phyloP scores from a whole-genome alignment of 2,113 vertebrate species.

The Lagenorhynchus albirostris region DNA sequence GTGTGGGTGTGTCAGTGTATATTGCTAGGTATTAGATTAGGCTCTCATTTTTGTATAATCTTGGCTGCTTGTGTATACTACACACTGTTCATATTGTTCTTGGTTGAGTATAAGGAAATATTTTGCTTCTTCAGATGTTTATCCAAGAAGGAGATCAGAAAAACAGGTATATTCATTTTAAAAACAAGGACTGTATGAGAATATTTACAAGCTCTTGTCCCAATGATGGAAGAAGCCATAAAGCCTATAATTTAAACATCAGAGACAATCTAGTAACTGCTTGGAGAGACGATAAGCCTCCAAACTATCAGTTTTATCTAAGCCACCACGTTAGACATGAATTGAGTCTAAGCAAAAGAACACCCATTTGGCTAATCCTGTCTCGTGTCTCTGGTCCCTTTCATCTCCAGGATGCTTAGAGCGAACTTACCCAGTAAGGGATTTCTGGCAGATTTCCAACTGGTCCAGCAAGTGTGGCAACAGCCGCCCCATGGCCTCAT shows the following conservation, averaged over 20 bases:
- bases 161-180: background rate
- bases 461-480: slow-evolving; percentile 95
- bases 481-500: slow-evolving; percentile 95
- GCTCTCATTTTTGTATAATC: background rate
- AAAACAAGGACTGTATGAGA: background rate
- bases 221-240: background rate
- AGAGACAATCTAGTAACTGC: background rate
- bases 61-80: background rate
- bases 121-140: background rate
- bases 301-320: background rate
- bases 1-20: no score
- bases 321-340: background rate
- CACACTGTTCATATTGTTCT: background rate
- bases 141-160: background rate
- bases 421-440: slow-evolving; percentile 92
- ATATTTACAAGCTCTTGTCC: background rate
- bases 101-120: background rate
- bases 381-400: background rate
- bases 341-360: background rate
- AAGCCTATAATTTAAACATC: background rate
- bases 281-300: background rate
- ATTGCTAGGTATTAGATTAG: background rate
- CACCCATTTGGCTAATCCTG: background rate
- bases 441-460: slow-evolving; percentile 97
- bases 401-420: background rate